Conservation (phyloP, 1,140 invertebrate genomes). For the Diabrotica undecimpunctata region DNA sequence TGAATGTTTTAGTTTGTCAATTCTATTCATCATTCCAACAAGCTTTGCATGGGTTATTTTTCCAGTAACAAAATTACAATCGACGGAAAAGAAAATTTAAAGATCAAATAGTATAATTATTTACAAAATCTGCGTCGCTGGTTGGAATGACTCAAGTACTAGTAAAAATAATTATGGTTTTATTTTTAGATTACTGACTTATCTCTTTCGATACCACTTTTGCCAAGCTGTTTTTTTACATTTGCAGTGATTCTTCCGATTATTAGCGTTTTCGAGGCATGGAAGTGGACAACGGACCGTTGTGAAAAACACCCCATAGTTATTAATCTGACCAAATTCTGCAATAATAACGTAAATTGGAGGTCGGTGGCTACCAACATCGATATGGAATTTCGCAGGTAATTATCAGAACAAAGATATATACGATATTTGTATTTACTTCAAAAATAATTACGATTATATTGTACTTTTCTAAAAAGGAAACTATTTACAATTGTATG, state of each 20-base stretch:
- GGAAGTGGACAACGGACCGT: constrained; percentile 64
- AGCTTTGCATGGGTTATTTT: no score
- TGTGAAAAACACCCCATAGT: constrained; percentile 75
- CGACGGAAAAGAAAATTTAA: no score
- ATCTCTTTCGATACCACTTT: constrained; percentile 38
- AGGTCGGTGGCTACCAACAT: constrained; percentile 66
- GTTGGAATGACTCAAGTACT: no score
- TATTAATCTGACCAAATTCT: constrained; percentile 61
- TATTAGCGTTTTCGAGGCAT: constrained; percentile 48
- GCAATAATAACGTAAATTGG: constrained; percentile 60
- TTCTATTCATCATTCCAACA: no score
- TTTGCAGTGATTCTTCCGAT: constrained; percentile 45
- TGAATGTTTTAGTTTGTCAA: no score
- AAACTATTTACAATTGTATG: no score
- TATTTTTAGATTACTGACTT: constrained; percentile 40
- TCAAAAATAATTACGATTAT: no score
- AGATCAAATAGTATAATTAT: no score
- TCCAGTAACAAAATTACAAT: no score
- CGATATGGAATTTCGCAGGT: constrained; percentile 74
- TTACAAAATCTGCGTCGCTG: no score
- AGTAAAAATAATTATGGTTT: neutral
- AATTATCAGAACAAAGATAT: constrained; percentile 18
- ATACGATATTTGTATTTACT: no score
- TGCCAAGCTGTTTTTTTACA: constrained; percentile 33
- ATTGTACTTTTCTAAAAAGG: no score